Base-by-base conservation (phyloP, 1,140 invertebrate genomes). In the Sycophila sp. region DNA sequence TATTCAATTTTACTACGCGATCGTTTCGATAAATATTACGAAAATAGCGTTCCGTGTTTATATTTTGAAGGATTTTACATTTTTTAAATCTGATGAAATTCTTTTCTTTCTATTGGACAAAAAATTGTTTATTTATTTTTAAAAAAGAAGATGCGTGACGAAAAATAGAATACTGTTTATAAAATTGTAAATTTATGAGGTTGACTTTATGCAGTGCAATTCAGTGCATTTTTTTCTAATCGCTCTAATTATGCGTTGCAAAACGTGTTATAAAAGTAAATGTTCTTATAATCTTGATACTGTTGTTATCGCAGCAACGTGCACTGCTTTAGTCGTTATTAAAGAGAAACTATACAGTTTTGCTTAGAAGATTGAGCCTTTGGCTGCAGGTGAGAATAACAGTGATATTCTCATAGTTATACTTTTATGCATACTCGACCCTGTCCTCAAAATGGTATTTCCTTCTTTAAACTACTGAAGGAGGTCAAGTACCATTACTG, bases 401-500 rank as follows among this genome's bases (percentile, higher is more conserved):
- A 58, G 19, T 47, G 26, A 67, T 42, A 34, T n/a, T 2, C 19
- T 45, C 24, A 26, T 17, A 22, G n/a, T 7, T 2, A 17, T n/a
- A 17, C 24, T 30, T 67, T 58, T 47, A 30, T 59, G 24, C 8
- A 59, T 22, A 45, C 34, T 58, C 66, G 70, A 66, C 70, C 70
- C 70, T 66, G 70, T 72, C 36, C 69, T 71, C 62, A 65, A 71
- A 66, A 45, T 53, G 19, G 15, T 45, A 67, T 60, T 72, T 66
- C 63, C 70, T 72, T 66, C 42, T 71, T 40, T 67, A 42, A 67
- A 66, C 15, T 62, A 32, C 17, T 10, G 24, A 72, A 72, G 36
- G 53, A 67, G 70, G 56, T 66, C 63, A 69, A 63, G 63, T 73
- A 60, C 24, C 30, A 73, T 65, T 71, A 71, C 28, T 24, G 38